phyloP scores from a whole-genome alignment of 2,113 vertebrate species.

The Ifrita kowaldi region DNA sequence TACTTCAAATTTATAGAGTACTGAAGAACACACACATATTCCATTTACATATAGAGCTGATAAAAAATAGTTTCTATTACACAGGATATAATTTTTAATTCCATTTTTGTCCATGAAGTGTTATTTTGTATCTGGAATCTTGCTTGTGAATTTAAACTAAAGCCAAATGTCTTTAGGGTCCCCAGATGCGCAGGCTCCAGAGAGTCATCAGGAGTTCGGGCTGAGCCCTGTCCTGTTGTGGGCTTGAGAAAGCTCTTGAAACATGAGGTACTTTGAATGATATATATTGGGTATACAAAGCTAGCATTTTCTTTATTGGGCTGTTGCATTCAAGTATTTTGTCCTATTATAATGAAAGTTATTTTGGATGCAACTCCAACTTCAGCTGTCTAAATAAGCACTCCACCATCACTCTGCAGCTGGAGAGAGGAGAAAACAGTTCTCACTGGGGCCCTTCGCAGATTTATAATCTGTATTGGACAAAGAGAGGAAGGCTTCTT shows the following conservation, averaged over 20 bases:
- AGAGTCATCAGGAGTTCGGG: neutral
- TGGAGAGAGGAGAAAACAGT: neutral
- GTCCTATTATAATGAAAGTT: neutral
- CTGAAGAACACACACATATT: neutral
- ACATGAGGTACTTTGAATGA: fast-evolving
- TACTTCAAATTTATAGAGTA: neutral
- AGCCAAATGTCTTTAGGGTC: neutral
- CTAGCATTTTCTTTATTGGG: neutral
- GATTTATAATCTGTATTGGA: neutral
- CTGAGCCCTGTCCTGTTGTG: neutral
- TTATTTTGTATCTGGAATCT: neutral
- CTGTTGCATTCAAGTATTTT: neutral
- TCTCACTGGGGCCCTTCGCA: neutral
- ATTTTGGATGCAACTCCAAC: neutral
- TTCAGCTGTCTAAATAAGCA: neutral
- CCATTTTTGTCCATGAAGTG: neutral
- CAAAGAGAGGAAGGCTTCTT: neutral
- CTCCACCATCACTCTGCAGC: neutral
- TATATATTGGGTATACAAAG: neutral
- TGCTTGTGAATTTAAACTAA: neutral
- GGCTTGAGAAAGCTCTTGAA: neutral
- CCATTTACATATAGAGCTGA: neutral
- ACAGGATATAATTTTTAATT: neutral
- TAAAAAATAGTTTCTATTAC: neutral
- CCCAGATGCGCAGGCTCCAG: neutral